Percentiles rank a stretch among this genome's conserved stretches.
These are phyloP conservation scores for Neodiprion fabricii DNA, from an alignment of 1,140 invertebrate genomes.

Conservation along the genomic window DNA sequence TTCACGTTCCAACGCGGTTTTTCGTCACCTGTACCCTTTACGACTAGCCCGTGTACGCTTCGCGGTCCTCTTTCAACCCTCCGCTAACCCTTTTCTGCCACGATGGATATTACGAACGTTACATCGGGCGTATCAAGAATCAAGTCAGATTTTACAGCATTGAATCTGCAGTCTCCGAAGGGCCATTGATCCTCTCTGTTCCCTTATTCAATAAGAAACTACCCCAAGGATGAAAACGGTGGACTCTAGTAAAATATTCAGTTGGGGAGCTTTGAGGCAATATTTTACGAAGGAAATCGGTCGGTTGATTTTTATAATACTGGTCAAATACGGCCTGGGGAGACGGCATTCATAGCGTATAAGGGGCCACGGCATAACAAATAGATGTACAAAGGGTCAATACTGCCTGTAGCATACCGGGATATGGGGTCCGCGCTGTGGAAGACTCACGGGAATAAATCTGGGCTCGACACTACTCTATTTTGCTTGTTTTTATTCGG, in stretches of 20 bases:
- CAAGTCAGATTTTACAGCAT: background rate
- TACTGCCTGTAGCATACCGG: constrained; percentile 51
- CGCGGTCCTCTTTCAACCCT: background rate
- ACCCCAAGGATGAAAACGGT: background rate
- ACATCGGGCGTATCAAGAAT: background rate
- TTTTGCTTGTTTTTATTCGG: constrained; percentile 8
- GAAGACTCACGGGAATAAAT: constrained; percentile 22
- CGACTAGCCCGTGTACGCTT: too few relatives aligned
- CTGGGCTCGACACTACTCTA: background rate
- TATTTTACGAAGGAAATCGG: constrained; percentile 63
- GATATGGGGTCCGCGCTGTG: constrained; percentile 18
- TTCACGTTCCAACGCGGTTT: background rate
- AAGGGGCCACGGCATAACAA: constrained; percentile 62
- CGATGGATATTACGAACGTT: background rate
- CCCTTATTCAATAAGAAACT: constrained; percentile 7
- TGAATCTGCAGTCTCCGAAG: background rate
- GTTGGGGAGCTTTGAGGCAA: constrained; percentile 52
- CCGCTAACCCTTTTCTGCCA: background rate
- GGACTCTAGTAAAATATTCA: constrained; percentile 58
- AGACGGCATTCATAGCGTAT: constrained; percentile 39
- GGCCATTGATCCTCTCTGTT: background rate
- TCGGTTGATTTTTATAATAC: constrained; percentile 66
- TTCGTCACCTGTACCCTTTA: too few relatives aligned
- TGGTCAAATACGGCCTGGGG: constrained; percentile 63
- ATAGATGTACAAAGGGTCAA: constrained; percentile 65